Base-by-base conservation (phyloP, 2,888 invertebrate species). In the Sphaerophoria taeniata region DNA sequence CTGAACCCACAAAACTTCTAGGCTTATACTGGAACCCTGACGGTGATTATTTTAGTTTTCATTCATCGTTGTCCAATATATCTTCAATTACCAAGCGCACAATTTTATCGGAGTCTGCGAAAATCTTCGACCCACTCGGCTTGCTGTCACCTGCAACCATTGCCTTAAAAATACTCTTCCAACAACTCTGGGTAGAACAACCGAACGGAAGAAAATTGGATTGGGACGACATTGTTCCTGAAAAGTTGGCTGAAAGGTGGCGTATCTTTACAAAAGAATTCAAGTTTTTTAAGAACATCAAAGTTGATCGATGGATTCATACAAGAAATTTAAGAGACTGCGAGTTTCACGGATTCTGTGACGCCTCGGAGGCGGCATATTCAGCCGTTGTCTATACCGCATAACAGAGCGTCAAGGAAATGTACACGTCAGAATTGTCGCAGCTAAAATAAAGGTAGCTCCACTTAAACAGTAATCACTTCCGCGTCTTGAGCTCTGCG, bases 401-500 rank as follows among this genome's bases (percentile, higher is more conserved):
- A 56, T 34, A 55, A 55, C 55, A 3, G 33, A 56, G 34, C 14
- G 34, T 31, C 6, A 56, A 56, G 56, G 56, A 36, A 56, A 56
- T 9, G 14, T 56, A 11, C 11, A 55, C 33, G 33, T 55, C 55
- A 33, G 12, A 55, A 55, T 55, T 12, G 55, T 55, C 33, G 56
- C 56, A 7, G 56, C 56, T 3, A 56, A 56, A 34, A 56, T 34
- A 7, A 34, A 7, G n/a, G 33, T 56, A 34, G 34, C 56, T 34
- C 34, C 56, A 34, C 56, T 56, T 2, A 56, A 56, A 14, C 56
- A 56, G 33, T 31, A 55, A 33, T 55, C 55, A 55, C 55, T 55
- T 33, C 55, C 55, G 4, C 55, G 55, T 55, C 56, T 56, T 56
- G 56, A 56, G 14, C 56, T 56, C 34, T 56, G 56, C 56, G 56